phyloP scores from a whole-genome alignment of 2,888 invertebrate genomes.

The Timema podura region DNA sequence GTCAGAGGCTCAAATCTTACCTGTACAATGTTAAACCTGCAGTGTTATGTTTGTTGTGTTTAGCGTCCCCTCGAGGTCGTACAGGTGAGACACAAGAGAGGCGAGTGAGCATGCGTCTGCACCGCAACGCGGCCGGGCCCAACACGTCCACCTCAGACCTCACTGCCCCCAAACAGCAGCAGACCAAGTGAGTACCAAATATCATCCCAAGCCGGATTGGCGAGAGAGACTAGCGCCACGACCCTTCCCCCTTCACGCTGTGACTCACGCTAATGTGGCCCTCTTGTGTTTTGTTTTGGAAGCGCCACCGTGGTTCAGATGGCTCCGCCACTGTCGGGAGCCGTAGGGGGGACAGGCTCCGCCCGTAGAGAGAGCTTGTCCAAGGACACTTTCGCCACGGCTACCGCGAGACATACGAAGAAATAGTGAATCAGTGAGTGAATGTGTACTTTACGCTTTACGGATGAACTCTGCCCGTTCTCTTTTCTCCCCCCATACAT shows the following conservation, averaged over 20 bases:
- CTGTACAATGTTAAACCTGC: too few relatives aligned
- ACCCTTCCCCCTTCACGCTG: conserved; percentile 10
- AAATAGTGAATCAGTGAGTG: conserved; percentile 17
- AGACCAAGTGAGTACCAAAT: conserved; percentile 48
- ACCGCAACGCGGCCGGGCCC: conserved; percentile 37
- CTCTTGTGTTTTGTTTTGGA: conserved; percentile 46
- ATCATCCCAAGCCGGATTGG: too few relatives aligned
- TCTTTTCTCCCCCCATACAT: too few relatives aligned
- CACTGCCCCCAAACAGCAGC: conserved; percentile 41
- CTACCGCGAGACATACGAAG: conserved; percentile 22
- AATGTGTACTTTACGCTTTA: too few relatives aligned
- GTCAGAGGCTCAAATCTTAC: too few relatives aligned
- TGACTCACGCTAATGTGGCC: conserved; percentile 37
- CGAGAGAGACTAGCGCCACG: neutral
- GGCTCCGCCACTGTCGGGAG: conserved; percentile 25
- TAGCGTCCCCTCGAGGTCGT: conserved; percentile 33
- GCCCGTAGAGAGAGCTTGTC: conserved; percentile 26
- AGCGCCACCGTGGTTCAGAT: conserved; percentile 46
- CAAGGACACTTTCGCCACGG: conserved; percentile 17
- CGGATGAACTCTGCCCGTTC: too few relatives aligned
- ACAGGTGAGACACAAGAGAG: conserved; percentile 31
- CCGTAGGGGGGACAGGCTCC: conserved; percentile 24
- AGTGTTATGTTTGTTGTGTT: neutral
- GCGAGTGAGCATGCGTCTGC: conserved; percentile 44
- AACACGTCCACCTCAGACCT: conserved; percentile 46